These are phyloP conservation scores for Trogon surrucura DNA, from an alignment of 2,113 vertebrate species.

Conservation along the genomic window DNA sequence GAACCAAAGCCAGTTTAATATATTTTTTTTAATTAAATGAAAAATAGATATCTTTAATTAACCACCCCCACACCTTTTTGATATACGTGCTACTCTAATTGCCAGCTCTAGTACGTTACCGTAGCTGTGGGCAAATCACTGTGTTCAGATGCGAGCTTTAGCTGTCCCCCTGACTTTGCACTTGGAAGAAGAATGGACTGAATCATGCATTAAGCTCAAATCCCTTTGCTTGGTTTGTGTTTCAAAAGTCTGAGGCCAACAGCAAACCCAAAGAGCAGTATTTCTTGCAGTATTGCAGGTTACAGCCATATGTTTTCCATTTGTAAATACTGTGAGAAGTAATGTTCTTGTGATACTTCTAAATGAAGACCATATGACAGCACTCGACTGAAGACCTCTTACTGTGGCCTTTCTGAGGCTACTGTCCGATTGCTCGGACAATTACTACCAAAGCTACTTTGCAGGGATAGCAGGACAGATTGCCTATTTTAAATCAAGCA, in stretches of 20 bases:
- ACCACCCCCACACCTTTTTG: constrained; percentile 1
- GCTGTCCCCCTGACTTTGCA: neutral
- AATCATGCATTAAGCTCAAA: constrained; percentile 64
- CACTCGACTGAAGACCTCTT: constrained; percentile 49
- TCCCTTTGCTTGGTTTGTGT: constrained; percentile 68
- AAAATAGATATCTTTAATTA: constrained; percentile 53
- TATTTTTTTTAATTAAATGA: constrained; percentile 42
- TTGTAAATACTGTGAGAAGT: constrained; percentile 79
- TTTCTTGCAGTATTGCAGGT: constrained; percentile 73
- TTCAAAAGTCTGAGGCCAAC: constrained; percentile 70
- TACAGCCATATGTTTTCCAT: constrained; percentile 74
- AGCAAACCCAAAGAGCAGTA: constrained; percentile 61
- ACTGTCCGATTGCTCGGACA: constrained; percentile 51
- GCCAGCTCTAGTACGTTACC: neutral
- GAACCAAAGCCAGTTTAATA: constrained; percentile 24
- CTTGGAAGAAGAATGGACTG: constrained; percentile 61
- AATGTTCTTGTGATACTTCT: constrained; percentile 74
- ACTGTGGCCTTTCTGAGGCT: constrained; percentile 38
- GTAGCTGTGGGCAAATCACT: constrained; percentile 11
- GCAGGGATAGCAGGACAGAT: neutral
- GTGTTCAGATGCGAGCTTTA: constrained; percentile 33
- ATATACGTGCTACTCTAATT: constrained; percentile 4
- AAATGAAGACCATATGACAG: constrained; percentile 76
- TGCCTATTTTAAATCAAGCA: neutral
- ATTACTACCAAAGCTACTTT: neutral